These are phyloP conservation scores for Aplodontia rufa DNA, from an alignment of 2,113 vertebrate genomes.

Conservation along the genomic window DNA sequence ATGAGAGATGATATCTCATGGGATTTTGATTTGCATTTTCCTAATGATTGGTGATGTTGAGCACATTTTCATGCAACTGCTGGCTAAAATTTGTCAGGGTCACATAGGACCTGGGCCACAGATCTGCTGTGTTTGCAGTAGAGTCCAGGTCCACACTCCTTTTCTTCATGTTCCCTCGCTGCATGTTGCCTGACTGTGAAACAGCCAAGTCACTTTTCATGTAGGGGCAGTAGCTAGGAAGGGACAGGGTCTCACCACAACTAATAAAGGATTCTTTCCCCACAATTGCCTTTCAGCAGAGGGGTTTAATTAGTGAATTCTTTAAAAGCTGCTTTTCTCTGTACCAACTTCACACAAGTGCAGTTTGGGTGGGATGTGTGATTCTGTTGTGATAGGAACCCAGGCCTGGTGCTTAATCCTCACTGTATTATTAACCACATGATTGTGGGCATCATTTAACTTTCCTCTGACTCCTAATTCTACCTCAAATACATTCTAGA, in stretches of 20 bases:
- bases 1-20: background rate
- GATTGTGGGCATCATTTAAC: background rate
- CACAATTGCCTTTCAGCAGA: conserved; percentile 15
- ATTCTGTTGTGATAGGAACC: background rate
- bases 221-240: background rate
- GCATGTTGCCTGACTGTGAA: background rate
- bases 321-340: conserved; percentile 38
- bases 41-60: background rate
- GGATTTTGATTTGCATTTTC: background rate
- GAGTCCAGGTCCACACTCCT: background rate
- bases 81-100: background rate
- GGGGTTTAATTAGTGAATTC: conserved; percentile 11
- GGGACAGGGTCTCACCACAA: background rate
- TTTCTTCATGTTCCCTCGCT: background rate
- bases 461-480: background rate
- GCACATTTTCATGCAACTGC: background rate
- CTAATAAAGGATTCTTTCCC: background rate
- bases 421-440: background rate
- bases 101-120: background rate
- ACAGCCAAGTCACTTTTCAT: background rate
- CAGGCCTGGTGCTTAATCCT: background rate
- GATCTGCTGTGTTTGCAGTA: background rate
- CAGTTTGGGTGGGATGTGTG: background rate
- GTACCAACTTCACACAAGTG: background rate
- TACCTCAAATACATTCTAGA: background rate